phyloP scores from a whole-genome alignment of 1,140 invertebrate species.

The Temnothorax curvispinosus region DNA sequence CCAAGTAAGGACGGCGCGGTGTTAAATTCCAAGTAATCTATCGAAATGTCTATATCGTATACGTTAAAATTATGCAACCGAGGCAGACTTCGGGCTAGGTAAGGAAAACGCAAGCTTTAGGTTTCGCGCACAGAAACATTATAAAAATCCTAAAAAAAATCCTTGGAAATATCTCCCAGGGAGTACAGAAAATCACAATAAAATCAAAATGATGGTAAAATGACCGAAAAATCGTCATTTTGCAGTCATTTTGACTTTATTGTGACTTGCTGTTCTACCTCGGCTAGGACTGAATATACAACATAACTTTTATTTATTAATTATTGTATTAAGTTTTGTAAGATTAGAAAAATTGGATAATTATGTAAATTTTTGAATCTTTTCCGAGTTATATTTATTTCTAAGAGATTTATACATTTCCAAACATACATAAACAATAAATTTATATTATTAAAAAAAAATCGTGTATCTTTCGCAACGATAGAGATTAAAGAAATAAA shows the following conservation, averaged over 20 bases:
- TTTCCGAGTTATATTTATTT: neutral
- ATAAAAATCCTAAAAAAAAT: neutral
- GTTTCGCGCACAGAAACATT: neutral
- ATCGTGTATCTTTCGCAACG: neutral
- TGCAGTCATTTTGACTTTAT: too few relatives aligned
- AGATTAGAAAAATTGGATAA: neutral
- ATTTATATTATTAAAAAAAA: neutral
- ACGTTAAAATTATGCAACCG: slow-evolving; percentile 34
- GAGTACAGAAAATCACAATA: too few relatives aligned
- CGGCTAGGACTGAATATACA: neutral
- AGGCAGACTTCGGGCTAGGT: neutral
- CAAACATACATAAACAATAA: neutral
- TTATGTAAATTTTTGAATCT: neutral
- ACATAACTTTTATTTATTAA: neutral
- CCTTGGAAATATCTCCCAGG: neutral
- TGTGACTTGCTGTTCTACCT: too few relatives aligned
- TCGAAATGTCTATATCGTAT: slow-evolving; percentile 34
- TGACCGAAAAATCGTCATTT: too few relatives aligned
- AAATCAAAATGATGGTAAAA: too few relatives aligned
- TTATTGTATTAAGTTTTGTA: neutral
- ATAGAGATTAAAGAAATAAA: neutral
- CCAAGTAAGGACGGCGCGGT: slow-evolving; percentile 38
- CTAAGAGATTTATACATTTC: neutral
- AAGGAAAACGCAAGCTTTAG: neutral
- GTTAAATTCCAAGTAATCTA: slow-evolving; percentile 17